These are phyloP conservation scores for Zosterops hypoxanthus DNA, from an alignment of 2,113 vertebrate genomes.

Conservation along the genomic window DNA sequence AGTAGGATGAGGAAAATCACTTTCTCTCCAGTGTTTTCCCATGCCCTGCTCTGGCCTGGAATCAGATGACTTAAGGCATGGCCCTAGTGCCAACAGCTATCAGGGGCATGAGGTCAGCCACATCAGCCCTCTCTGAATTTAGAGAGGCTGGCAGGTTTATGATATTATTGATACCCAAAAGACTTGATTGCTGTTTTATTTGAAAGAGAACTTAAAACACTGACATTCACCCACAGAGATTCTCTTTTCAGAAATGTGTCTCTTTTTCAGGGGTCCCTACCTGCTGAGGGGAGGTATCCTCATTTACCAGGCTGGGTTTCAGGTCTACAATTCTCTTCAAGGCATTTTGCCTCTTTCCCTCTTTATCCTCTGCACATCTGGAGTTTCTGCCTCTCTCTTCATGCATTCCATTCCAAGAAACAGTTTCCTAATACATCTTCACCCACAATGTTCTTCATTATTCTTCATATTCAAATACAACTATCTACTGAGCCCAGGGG, in stretches of 20 bases:
- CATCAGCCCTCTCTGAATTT: background rate
- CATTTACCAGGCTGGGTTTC: background rate
- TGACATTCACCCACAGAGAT: background rate
- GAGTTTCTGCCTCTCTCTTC: background rate
- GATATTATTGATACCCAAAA: background rate
- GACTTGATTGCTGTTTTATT: background rate
- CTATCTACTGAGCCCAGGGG: rapidly evolving
- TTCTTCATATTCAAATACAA: background rate
- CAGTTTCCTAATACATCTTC: background rate
- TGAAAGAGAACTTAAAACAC: background rate
- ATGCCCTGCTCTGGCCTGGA: background rate
- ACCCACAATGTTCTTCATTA: background rate
- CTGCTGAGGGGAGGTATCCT: background rate
- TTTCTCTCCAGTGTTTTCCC: background rate
- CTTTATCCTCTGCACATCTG: background rate
- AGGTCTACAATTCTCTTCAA: background rate
- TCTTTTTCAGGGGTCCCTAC: background rate
- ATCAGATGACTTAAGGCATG: background rate
- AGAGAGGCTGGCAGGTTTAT: background rate
- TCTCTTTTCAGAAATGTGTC: background rate
- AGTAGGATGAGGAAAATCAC: background rate
- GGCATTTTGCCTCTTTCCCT: background rate
- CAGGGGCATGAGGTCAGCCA: background rate
- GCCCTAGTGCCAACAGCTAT: background rate
- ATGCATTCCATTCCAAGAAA: background rate